A percentile compares a stretch with the other conserved stretches of the same genome.
Conservation (phyloP, 2,113 vertebrate species). For the Donacobius atricapilla region DNA sequence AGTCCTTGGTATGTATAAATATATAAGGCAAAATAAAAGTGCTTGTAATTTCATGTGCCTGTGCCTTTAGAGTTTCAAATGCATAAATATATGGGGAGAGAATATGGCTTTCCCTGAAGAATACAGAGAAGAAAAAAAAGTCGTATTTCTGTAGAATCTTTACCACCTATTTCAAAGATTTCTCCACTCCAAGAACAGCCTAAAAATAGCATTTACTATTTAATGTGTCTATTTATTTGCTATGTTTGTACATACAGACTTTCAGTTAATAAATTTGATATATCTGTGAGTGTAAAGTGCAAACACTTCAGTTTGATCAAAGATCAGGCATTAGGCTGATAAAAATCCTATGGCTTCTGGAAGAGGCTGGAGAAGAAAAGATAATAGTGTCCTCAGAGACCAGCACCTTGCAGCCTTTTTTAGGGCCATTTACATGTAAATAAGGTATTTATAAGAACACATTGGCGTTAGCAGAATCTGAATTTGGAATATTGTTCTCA, state of each 20-base stretch:
- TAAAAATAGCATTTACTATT: conserved; percentile 59
- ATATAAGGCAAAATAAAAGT: background rate
- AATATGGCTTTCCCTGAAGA: background rate
- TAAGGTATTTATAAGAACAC: conserved; percentile 52
- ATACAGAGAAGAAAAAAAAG: background rate
- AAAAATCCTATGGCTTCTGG: conserved; percentile 64
- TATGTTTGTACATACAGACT: conserved; percentile 25
- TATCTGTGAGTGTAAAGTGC: conserved; percentile 51
- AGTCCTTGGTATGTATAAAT: background rate
- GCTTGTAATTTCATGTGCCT: background rate
- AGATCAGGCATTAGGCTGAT: conserved; percentile 64
- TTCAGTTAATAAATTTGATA: conserved; percentile 68
- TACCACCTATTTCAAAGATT: conserved; percentile 40
- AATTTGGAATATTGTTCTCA: conserved; percentile 42
- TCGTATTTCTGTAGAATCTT: conserved; percentile 8
- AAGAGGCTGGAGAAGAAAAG: background rate
- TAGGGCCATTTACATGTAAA: conserved; percentile 58
- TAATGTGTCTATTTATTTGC: conserved; percentile 61
- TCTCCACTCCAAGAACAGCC: background rate
- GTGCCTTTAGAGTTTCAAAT: background rate
- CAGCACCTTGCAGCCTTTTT: conserved; percentile 17
- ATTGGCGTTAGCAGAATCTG: conserved; percentile 18
- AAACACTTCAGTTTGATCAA: conserved; percentile 70
- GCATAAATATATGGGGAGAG: background rate
- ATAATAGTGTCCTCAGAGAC: conserved; percentile 4